A percentile compares a stretch with the other conserved stretches of the same genome.
Conservation (phyloP, 2,888 invertebrate species). For the Cheiracanthium punctorium region DNA sequence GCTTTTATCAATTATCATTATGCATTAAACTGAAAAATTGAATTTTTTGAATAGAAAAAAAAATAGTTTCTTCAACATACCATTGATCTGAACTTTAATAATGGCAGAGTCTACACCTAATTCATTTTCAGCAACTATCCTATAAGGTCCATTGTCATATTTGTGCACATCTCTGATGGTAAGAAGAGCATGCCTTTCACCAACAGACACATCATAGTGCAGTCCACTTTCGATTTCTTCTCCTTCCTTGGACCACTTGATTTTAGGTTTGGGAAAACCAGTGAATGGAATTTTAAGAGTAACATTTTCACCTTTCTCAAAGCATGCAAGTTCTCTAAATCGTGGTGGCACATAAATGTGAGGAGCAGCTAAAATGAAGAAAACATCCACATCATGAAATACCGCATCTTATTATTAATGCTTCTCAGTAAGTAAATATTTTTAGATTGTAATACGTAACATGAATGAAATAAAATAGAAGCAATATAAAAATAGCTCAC, state of each 20-base stretch:
- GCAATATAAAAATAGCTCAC: too few species aligned
- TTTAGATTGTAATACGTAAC: too few species aligned
- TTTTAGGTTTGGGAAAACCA: constrained; percentile 95
- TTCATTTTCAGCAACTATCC: constrained; percentile 96
- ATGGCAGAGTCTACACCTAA: constrained; percentile 95
- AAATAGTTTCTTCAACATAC: constrained; percentile 25
- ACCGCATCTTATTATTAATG: too few species aligned
- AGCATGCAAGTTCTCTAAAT: constrained; percentile 97
- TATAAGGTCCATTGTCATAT: constrained; percentile 95
- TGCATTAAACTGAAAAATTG: background rate
- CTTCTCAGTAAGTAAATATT: too few species aligned
- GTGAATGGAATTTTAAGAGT: constrained; percentile 98
- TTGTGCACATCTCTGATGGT: constrained; percentile 96
- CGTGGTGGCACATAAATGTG: constrained; percentile 97
- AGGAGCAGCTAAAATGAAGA: constrained; percentile 88
- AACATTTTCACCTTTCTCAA: constrained; percentile 98
- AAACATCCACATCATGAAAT: too few species aligned
- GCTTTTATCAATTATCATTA: too few species aligned
- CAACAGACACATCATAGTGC: constrained; percentile 89
- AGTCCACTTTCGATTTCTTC: constrained; percentile 93
- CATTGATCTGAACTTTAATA: constrained; percentile 91
- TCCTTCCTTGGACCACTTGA: constrained; percentile 95
- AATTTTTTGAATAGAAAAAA: background rate
- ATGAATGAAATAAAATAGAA: too few species aligned
- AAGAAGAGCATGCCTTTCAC: constrained; percentile 94